A percentile compares a stretch with the other conserved stretches of the same genome.
phyloP scores from a whole-genome alignment of 1,140 invertebrate genomes.

The Eueides isabella region DNA sequence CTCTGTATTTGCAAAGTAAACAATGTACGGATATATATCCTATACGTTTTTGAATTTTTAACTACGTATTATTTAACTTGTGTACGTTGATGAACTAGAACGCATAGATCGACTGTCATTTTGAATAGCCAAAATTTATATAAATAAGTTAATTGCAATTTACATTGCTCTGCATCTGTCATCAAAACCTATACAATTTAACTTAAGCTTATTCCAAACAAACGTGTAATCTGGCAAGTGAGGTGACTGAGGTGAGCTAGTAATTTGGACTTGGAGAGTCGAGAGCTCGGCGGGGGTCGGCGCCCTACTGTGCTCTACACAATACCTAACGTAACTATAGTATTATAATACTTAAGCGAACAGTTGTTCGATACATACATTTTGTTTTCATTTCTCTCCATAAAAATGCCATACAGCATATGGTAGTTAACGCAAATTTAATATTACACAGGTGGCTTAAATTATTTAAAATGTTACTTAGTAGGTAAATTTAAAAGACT shows the following conservation, averaged over 20 bases:
- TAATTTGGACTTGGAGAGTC: constrained; percentile 65
- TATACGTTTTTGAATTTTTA: too few relatives aligned
- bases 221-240: constrained; percentile 32
- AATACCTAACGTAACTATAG: constrained; percentile 62
- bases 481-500: not conserved
- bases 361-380: constrained; percentile 63
- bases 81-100: too few relatives aligned
- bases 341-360: constrained; percentile 58
- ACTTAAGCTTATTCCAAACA: not conserved
- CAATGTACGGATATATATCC: too few relatives aligned
- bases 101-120: too few relatives aligned
- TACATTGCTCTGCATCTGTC: constrained; percentile 23
- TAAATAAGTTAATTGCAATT: not conserved
- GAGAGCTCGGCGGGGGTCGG: constrained; percentile 62
- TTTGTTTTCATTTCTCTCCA: constrained; percentile 61
- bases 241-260: constrained; percentile 56
- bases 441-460: not conserved
- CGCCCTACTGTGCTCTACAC: constrained; percentile 58
- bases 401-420: constrained; percentile 68
- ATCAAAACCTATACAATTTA: constrained; percentile 9
- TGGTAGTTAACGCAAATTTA: constrained; percentile 58
- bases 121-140: not conserved
- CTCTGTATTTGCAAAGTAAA: too few relatives aligned
- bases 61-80: too few relatives aligned
- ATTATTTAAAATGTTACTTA: too few relatives aligned